Base-by-base conservation (phyloP, 2,888 invertebrate species). In the Eulithis prunata region DNA sequence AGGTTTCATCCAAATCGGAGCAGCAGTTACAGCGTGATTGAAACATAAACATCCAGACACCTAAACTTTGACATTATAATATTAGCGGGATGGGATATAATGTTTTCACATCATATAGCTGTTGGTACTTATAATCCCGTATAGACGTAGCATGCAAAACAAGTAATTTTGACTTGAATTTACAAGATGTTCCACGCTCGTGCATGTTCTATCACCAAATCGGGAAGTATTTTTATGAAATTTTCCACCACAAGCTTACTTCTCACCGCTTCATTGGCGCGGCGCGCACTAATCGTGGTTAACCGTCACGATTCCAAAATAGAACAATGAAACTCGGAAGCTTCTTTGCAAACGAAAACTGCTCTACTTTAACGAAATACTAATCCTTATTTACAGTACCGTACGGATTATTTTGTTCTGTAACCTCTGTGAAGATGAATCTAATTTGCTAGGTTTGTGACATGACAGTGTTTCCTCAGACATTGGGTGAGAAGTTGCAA, bases 311-410 rank as follows among this genome's bases (percentile, higher is more conserved):
- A 84, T 68, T 63, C 32, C 61, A 69, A 76, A 67, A 76, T 82
- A 73, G 76, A 81, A 82, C 86, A 87, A 85, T 81, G 75, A 78
- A 82, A 82, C 77, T 68, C 82, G 87, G 85, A 87, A 87, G 78
- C 72, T 70, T 69, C 64, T 57, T 61, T 61, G 14, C 13, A 71
- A 57, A 63, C 52, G 12, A 72, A 66, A 71, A 62, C 64, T 68
- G 68, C 65, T 69, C 69, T 67, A 62, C 62, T 68, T 66, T 57
- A 43, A 41, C 4, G 3, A 28, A 28, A 62, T 21, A 46, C 14
- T 28, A 46, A 53, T 62, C 71, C 67, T 38, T 57, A 57, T 64
- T 53, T 28, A 56, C 13, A 52, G 47, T 21, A 7, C 1, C 4
- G 4, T 57, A 68, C 66, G 66, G 69, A 68, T 72, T 66, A 72